A percentile compares a stretch with the other conserved stretches of the same genome.
Evolutionary conservation across 2,888 invertebrate genomes (phyloP).

Genomic region (Oscheius onirici): DNA sequence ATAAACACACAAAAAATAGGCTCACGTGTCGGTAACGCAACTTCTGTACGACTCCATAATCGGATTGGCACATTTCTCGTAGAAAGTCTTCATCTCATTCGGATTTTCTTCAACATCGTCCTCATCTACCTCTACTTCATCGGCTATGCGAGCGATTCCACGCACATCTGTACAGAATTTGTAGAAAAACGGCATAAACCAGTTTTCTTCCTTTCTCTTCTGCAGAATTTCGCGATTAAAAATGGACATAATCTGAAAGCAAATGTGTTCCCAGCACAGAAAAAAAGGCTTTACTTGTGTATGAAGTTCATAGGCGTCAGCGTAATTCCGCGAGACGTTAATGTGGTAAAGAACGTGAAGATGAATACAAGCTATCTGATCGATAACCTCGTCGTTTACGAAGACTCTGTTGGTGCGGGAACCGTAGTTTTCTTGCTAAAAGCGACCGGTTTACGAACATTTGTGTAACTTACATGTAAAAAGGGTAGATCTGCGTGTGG

Average conservation of each 20-base stretch:
- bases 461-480: constrained; percentile 50
- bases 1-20: neutral
- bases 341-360: constrained; percentile 59
- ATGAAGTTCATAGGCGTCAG: constrained; percentile 56
- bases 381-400: constrained; percentile 54
- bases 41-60: constrained; percentile 67
- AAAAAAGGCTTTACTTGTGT: constrained; percentile 45
- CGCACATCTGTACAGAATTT: constrained; percentile 87
- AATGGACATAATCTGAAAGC: constrained; percentile 59
- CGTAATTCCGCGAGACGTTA: constrained; percentile 45
- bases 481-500: constrained; percentile 43
- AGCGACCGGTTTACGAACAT: neutral
- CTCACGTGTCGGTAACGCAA: constrained; percentile 65
- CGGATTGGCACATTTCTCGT: constrained; percentile 59
- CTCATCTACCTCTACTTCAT: constrained; percentile 43
- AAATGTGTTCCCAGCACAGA: no score
- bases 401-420: constrained; percentile 44
- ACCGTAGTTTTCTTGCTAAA: constrained; percentile 48
- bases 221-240: constrained; percentile 79
- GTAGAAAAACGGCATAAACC: constrained; percentile 94
- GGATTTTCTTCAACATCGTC: constrained; percentile 46
- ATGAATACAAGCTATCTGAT: constrained; percentile 54
- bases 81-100: constrained; percentile 48
- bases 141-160: constrained; percentile 75
- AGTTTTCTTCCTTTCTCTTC: constrained; percentile 89